Conservation (phyloP, 37 sponge, comb jelly and placozoan genomes). For the Haliclona indistincta region DNA sequence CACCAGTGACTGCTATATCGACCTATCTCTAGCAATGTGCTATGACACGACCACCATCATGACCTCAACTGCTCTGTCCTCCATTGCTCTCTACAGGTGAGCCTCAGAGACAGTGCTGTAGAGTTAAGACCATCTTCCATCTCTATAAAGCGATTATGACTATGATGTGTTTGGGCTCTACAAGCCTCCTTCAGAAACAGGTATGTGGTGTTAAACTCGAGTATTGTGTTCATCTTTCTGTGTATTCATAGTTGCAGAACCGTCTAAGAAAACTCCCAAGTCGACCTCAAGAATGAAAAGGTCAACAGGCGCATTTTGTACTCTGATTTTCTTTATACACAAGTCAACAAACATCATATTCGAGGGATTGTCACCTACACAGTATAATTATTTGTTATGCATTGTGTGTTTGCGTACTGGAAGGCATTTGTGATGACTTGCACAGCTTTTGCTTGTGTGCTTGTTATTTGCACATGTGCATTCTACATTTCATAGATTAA, state of each 20-base stretch:
- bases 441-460: too few relatives aligned
- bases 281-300: neutral
- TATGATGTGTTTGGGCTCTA: conserved; percentile 79
- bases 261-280: neutral
- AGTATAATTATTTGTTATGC: too few relatives aligned
- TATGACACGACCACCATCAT: conserved; percentile 53
- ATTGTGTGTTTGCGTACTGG: too few relatives aligned
- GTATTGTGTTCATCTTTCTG: neutral
- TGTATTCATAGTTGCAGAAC: neutral
- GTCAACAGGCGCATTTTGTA: too few relatives aligned
- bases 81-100: conserved; percentile 50
- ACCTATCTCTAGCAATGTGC: conserved; percentile 52
- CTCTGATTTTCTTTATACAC: too few relatives aligned
- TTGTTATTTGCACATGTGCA: neutral
- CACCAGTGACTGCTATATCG: conserved; percentile 53
- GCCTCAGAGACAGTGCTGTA: neutral
- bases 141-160: conserved; percentile 42
- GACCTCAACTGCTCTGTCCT: conserved; percentile 34
- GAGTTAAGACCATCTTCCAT: neutral
- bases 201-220: conserved; percentile 18
- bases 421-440: too few relatives aligned
- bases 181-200: conserved; percentile 15
- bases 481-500: neutral
- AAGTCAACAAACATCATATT: too few relatives aligned
- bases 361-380: too few relatives aligned